Conservation (phyloP, 2,113 vertebrate genomes). For the Pyxicephalus adspersus region DNA sequence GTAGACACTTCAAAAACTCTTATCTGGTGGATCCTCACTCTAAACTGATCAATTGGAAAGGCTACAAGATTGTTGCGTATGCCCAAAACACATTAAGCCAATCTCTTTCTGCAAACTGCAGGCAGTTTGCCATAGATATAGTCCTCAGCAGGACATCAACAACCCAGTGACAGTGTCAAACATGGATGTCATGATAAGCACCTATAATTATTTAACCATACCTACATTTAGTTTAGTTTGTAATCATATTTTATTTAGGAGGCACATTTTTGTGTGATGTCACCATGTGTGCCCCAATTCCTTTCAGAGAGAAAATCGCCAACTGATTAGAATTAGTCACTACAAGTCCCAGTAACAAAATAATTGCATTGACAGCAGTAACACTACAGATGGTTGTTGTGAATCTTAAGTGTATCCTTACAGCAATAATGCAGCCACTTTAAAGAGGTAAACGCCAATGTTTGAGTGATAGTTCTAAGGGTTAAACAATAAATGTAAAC, state of each 20-base stretch:
- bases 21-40: slow-evolving; percentile 11
- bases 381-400: slow-evolving; percentile 7
- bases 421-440: slow-evolving; percentile 42
- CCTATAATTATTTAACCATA: slow-evolving; percentile 31
- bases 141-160: neutral
- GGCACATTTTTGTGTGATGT: slow-evolving; percentile 4
- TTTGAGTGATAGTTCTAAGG: neutral
- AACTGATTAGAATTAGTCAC: neutral
- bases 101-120: slow-evolving; percentile 32
- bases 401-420: slow-evolving; percentile 4
- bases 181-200: slow-evolving; percentile 5
- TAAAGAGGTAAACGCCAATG: slow-evolving; percentile 21
- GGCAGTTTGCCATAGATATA: slow-evolving; percentile 27
- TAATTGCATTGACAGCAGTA: neutral
- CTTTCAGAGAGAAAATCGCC: neutral
- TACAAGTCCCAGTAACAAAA: neutral
- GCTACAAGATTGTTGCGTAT: slow-evolving; percentile 18
- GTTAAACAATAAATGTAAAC: neutral
- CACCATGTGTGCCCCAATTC: neutral
- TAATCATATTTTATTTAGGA: slow-evolving; percentile 24
- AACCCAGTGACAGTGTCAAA: slow-evolving; percentile 25
- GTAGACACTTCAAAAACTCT: neutral
- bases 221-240: slow-evolving; percentile 25
- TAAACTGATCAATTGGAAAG: neutral
- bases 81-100: slow-evolving; percentile 14